A percentile compares a stretch with the other conserved stretches of the same genome.
Conservation (phyloP, 2,113 vertebrate genomes). For the Xyliphius kryptos region DNA sequence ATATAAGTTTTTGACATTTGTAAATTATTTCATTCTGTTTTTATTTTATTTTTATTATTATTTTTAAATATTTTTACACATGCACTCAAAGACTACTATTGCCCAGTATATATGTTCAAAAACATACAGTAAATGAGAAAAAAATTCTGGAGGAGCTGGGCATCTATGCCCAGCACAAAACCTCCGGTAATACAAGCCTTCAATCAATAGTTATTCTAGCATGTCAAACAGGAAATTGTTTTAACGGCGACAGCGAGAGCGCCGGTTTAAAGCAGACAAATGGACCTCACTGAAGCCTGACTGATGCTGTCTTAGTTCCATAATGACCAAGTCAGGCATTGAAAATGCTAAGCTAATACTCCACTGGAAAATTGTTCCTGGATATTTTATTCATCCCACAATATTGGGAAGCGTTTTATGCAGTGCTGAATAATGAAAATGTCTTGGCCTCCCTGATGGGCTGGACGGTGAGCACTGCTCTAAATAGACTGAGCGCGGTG, state of each 20-base stretch:
- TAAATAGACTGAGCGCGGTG: constrained; percentile 23
- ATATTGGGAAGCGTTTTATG: constrained; percentile 40
- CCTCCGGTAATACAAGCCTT: constrained; percentile 40
- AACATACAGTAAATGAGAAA: too few species aligned
- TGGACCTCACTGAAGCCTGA: constrained; percentile 25
- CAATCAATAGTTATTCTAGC: constrained; percentile 39
- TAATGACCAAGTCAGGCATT: constrained; percentile 27
- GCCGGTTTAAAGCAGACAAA: constrained; percentile 31
- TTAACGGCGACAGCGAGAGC: constrained; percentile 35
- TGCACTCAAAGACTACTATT: too few species aligned
- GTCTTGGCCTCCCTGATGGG: constrained; percentile 23
- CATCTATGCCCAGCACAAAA: too few species aligned
- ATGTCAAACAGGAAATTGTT: constrained; percentile 44
- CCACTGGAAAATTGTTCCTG: constrained; percentile 31
- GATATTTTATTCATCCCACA: constrained; percentile 41
- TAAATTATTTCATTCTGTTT: too few species aligned
- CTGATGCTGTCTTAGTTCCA: constrained; percentile 27
- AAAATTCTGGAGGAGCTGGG: constrained; percentile 14
- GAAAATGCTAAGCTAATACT: constrained; percentile 35
- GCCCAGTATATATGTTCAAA: too few species aligned
- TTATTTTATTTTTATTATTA: too few species aligned
- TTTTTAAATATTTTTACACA: too few species aligned
- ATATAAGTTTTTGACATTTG: too few species aligned
- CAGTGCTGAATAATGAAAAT: constrained; percentile 41
- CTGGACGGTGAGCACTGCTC: constrained; percentile 6